Conservation (phyloP, 2,113 vertebrate genomes). For the Myiopsitta monachus region DNA sequence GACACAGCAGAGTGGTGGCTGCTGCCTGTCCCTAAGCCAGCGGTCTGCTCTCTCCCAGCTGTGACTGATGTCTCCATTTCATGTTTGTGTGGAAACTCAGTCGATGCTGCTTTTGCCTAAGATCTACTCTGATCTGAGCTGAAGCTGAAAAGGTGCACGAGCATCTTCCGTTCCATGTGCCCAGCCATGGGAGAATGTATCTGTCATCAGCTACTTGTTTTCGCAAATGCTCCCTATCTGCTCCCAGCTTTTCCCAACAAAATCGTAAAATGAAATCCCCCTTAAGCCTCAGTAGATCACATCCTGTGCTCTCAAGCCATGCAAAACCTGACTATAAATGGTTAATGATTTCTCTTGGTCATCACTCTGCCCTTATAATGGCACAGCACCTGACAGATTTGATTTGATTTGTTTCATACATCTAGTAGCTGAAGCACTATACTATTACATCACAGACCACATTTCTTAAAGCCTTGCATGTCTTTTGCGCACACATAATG, state of each 20-base stretch:
- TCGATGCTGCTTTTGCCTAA: neutral
- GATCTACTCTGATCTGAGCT: neutral
- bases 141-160: accelerated
- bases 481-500: neutral
- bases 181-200: neutral
- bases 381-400: neutral
- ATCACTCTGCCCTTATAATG: neutral
- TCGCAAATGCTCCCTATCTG: neutral
- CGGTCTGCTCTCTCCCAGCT: accelerated
- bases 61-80: accelerated
- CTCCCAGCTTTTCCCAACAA: neutral
- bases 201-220: neutral
- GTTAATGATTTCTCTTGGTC: neutral
- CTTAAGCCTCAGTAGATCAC: neutral
- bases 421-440: neutral
- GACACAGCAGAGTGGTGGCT: neutral
- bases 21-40: neutral
- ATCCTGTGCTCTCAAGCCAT: neutral
- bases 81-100: neutral
- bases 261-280: neutral
- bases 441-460: neutral
- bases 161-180: too few relatives aligned
- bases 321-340: neutral
- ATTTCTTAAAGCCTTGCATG: neutral
- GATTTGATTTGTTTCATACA: neutral